A percentile compares a stretch with the other conserved stretches of the same genome.
Conservation (phyloP, 2,888 invertebrate species). For the Leucophenga montana region DNA sequence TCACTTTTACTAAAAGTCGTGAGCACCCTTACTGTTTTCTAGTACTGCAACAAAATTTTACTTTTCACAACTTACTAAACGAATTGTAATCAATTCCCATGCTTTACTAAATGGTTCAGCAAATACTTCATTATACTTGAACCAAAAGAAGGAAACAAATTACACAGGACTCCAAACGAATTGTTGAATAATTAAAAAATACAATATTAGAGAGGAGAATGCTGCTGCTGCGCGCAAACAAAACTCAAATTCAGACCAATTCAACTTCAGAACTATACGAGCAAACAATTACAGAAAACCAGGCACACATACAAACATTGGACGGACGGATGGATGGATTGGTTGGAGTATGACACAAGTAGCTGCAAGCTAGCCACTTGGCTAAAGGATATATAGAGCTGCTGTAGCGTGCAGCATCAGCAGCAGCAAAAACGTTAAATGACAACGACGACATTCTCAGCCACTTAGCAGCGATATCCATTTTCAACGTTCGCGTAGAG, state of each 20-base stretch:
- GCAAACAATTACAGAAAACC: too few species aligned
- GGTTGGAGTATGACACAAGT: slow-evolving; percentile 42
- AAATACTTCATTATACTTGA: too few species aligned
- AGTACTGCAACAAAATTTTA: too few species aligned
- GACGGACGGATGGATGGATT: slow-evolving; percentile 15
- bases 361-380: slow-evolving; percentile 22
- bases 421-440: not conserved
- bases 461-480: slow-evolving; percentile 59
- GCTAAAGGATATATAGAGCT: too few species aligned
- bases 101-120: too few species aligned
- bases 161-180: slow-evolving; percentile 41
- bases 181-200: slow-evolving; percentile 58
- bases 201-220: slow-evolving; percentile 51
- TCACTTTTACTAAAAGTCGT: too few species aligned
- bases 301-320: slow-evolving; percentile 42
- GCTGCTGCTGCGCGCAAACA: too few species aligned
- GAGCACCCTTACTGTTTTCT: too few species aligned
- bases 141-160: slow-evolving; percentile 8
- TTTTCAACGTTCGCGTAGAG: slow-evolving; percentile 41
- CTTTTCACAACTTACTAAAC: not conserved
- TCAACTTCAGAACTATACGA: too few species aligned
- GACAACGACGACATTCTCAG: slow-evolving; percentile 3
- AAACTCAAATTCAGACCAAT: too few species aligned
- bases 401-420: too few species aligned
- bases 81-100: not conserved